Conservation (phyloP, 2,888 invertebrate genomes). For the Heliconius aoede region DNA sequence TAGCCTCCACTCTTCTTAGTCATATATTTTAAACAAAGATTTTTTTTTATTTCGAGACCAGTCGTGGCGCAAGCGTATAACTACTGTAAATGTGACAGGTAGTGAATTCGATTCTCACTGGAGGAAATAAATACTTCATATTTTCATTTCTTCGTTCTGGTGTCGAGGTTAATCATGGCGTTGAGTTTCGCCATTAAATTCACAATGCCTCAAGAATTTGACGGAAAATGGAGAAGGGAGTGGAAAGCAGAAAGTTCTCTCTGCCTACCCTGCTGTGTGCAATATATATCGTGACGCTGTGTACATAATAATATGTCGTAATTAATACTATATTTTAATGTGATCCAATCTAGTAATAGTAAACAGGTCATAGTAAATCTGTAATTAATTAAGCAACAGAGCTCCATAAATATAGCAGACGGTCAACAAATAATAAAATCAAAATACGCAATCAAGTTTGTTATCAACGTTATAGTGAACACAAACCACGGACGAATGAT, state of each 20-base stretch:
- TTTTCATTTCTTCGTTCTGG: no score
- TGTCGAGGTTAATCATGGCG: no score
- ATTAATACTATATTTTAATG: not conserved
- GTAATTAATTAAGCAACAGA: constrained; percentile 4
- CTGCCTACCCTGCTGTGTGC: not conserved
- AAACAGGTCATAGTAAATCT: not conserved
- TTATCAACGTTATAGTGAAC: constrained; percentile 32
- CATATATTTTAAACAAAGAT: not conserved
- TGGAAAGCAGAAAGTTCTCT: no score
- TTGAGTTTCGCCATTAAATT: no score
- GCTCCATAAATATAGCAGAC: constrained; percentile 2
- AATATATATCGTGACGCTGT: not conserved
- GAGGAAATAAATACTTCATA: no score
- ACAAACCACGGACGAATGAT: constrained; percentile 36
- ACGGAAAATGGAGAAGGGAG: no score
- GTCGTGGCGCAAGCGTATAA: fast-evolving
- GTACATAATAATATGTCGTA: not conserved
- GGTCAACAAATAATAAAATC: constrained; percentile 33
- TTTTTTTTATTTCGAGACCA: no score
- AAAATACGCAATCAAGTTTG: constrained; percentile 33
- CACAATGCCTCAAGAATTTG: no score
- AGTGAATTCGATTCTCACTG: no score
- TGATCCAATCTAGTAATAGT: not conserved
- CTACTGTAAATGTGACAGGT: no score
- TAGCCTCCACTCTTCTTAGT: not conserved